These are phyloP conservation scores for Tetramorium alpestre DNA, from an alignment of 1,140 invertebrate species.

Conservation along the genomic window DNA sequence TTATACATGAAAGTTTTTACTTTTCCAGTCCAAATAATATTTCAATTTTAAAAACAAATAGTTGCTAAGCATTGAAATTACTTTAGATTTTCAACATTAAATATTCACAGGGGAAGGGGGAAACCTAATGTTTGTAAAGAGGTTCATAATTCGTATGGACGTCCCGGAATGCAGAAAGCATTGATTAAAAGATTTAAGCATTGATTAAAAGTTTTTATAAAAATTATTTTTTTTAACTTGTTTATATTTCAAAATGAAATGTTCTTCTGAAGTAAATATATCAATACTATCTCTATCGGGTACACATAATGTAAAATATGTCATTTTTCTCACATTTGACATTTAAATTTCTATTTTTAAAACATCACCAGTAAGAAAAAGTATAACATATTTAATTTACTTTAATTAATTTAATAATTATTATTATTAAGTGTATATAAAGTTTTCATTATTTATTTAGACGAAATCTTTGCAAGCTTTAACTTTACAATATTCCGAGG, in stretches of 20 bases:
- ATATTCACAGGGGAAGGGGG: no score
- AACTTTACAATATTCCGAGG: constrained; percentile 89
- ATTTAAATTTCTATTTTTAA: neutral
- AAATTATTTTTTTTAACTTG: neutral
- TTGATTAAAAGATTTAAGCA: no score
- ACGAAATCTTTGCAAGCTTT: neutral
- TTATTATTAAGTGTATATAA: neutral
- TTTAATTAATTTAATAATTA: constrained; percentile 5
- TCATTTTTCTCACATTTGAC: no score
- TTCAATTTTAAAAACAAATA: no score
- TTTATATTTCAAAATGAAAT: neutral
- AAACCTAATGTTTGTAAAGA: no score
- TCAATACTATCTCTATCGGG: neutral
- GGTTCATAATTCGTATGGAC: no score
- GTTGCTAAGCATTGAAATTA: no score
- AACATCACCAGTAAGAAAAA: neutral
- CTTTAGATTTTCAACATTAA: no score
- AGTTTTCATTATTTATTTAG: constrained; percentile 21
- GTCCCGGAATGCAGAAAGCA: no score
- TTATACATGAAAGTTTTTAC: no score
- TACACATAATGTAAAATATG: neutral
- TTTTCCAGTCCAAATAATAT: no score
- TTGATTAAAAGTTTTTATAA: no score
- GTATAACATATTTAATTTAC: constrained; percentile 1
- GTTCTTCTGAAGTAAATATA: neutral